Conservation (phyloP, 2,888 invertebrate genomes). For the Helicoverpa assulta region DNA sequence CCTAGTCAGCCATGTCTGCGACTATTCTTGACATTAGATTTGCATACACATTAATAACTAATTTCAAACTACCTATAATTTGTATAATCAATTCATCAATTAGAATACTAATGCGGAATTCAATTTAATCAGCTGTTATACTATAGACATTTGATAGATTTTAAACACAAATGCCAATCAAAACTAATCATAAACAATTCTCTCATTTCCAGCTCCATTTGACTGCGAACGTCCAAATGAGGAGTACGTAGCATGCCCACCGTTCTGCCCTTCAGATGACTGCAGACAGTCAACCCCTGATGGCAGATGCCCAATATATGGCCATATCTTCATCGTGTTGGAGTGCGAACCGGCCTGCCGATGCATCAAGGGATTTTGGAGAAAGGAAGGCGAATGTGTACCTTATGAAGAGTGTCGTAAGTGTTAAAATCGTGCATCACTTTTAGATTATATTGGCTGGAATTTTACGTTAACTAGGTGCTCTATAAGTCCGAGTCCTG, state of each 20-base stretch:
- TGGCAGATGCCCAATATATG: slow-evolving; percentile 58
- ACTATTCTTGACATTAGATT: too few species aligned
- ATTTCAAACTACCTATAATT: too few species aligned
- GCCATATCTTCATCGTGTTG: slow-evolving; percentile 47
- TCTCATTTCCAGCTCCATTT: slow-evolving; percentile 66
- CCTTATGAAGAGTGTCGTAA: slow-evolving; percentile 66
- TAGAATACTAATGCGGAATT: slow-evolving; percentile 9
- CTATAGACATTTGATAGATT: too few species aligned
- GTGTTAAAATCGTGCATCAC: slow-evolving; percentile 9
- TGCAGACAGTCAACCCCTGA: slow-evolving; percentile 66
- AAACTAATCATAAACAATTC: background rate
- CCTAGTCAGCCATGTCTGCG: too few species aligned
- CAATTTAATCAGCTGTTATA: slow-evolving; percentile 5
- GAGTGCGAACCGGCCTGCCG: slow-evolving; percentile 69
- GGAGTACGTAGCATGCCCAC: slow-evolving; percentile 66
- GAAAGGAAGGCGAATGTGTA: slow-evolving; percentile 68
- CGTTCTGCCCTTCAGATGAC: slow-evolving; percentile 69
- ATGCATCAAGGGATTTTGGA: slow-evolving; percentile 66
- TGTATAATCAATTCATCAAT: background rate
- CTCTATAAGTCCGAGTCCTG: too few species aligned
- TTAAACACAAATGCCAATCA: too few species aligned
- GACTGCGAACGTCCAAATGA: slow-evolving; percentile 66
- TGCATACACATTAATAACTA: too few species aligned
- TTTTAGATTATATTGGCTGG: too few species aligned
- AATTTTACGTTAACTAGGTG: too few species aligned